Evolutionary conservation across 2,113 vertebrate genomes (phyloP).

Genomic region (Bombycilla garrulus): DNA sequence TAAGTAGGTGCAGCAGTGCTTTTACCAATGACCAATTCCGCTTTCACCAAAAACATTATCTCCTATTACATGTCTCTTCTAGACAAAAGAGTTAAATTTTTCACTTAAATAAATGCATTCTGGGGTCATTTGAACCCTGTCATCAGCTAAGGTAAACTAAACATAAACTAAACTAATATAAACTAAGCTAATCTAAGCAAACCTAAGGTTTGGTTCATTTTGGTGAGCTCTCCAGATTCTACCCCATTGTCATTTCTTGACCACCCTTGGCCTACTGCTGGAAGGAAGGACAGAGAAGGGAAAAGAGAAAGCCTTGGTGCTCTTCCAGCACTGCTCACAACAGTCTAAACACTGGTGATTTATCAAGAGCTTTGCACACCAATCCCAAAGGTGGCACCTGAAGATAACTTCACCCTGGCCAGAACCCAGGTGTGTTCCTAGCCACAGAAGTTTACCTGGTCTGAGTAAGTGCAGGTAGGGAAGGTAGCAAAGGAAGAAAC

Average conservation of each 20-base stretch:
- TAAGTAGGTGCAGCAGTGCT: not conserved
- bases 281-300: not conserved
- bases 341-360: not conserved
- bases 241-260: not conserved
- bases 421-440: accelerated
- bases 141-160: not conserved
- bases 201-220: not conserved
- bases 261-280: not conserved
- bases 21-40: not conserved
- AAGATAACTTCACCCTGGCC: not conserved
- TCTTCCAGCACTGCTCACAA: not conserved
- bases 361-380: not conserved
- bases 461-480: not conserved
- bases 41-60: not conserved
- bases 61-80: not conserved
- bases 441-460: not conserved
- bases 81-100: not conserved
- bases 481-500: not conserved
- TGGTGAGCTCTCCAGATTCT: not conserved
- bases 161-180: not conserved
- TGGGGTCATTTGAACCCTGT: not conserved
- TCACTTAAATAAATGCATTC: not conserved
- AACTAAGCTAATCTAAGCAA: not conserved
- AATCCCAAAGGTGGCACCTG: not conserved
- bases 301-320: not conserved